Percentiles rank a stretch among this genome's conserved stretches.
phyloP scores from a whole-genome alignment of 1,140 invertebrate species.

The Oreohelix idahoensis region DNA sequence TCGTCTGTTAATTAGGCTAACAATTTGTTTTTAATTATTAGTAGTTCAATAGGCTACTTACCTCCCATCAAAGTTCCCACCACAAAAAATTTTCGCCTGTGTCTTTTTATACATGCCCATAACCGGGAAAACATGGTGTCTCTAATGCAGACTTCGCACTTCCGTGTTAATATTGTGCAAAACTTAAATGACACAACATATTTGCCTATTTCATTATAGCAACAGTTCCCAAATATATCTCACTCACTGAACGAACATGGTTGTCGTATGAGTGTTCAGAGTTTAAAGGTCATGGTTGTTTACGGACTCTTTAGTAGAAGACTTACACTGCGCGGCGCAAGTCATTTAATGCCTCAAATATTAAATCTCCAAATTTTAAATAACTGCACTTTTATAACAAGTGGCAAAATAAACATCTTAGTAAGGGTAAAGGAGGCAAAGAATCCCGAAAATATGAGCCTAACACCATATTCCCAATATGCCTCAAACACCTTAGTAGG shows the following conservation, averaged over 20 bases:
- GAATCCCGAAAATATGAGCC: too few relatives aligned
- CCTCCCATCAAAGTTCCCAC: constrained; percentile 83
- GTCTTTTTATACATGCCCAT: constrained; percentile 84
- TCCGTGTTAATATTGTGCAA: neutral
- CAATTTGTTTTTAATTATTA: too few relatives aligned
- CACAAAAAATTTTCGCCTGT: constrained; percentile 79
- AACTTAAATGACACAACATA: neutral
- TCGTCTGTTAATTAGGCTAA: too few relatives aligned
- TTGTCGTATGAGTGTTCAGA: neutral
- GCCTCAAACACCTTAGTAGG: too few relatives aligned
- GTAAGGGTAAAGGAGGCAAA: too few relatives aligned
- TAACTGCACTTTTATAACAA: too few relatives aligned
- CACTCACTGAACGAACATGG: neutral
- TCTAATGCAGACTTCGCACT: neutral
- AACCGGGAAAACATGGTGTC: constrained; percentile 72
- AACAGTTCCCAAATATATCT: too few relatives aligned
- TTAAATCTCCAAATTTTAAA: too few relatives aligned
- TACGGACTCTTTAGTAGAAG: neutral
- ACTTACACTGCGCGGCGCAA: neutral
- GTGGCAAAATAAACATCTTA: too few relatives aligned
- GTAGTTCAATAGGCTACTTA: constrained; percentile 40
- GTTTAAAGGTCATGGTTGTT: neutral
- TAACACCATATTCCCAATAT: too few relatives aligned
- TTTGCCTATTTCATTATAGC: too few relatives aligned
- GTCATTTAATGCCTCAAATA: too few relatives aligned